A percentile compares a stretch with the other conserved stretches of the same genome.
phyloP scores from a whole-genome alignment of 2,113 vertebrate genomes.

The Murina feae region DNA sequence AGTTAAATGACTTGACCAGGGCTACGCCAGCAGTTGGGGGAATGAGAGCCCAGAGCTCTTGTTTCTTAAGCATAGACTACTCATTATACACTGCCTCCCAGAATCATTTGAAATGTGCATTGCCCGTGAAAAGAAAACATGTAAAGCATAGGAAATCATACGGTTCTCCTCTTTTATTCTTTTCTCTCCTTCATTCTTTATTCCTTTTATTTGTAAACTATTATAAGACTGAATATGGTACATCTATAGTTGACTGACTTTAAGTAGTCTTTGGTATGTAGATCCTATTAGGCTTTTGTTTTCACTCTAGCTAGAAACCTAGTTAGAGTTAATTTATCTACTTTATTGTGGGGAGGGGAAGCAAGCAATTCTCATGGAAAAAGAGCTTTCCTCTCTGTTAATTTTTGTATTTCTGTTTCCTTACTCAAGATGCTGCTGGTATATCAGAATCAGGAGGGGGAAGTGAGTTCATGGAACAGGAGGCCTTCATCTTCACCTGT shows the following conservation, averaged over 20 bases:
- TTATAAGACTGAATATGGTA: not conserved
- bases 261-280: not conserved
- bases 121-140: not conserved
- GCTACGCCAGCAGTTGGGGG: not conserved
- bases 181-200: not conserved
- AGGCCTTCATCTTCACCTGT: not conserved
- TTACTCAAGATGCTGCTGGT: not conserved
- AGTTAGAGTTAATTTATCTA: not conserved
- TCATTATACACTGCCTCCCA: not conserved
- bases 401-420: not conserved
- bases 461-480: not conserved
- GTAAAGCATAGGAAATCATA: not conserved
- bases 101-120: not conserved
- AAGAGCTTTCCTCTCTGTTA: not conserved
- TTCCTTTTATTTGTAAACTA: slow-evolving; percentile 18
- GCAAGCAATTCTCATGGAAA: not conserved
- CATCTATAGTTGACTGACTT: not conserved
- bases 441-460: not conserved
- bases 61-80: not conserved
- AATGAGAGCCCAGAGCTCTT: slow-evolving; percentile 9
- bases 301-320: slow-evolving; percentile 36
- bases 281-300: slow-evolving; percentile 1
- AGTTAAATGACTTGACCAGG: not conserved
- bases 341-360: not conserved
- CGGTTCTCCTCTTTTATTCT: not conserved